Base-by-base conservation (phyloP, 1,140 invertebrate genomes). In the Lasaia peninsularis region DNA sequence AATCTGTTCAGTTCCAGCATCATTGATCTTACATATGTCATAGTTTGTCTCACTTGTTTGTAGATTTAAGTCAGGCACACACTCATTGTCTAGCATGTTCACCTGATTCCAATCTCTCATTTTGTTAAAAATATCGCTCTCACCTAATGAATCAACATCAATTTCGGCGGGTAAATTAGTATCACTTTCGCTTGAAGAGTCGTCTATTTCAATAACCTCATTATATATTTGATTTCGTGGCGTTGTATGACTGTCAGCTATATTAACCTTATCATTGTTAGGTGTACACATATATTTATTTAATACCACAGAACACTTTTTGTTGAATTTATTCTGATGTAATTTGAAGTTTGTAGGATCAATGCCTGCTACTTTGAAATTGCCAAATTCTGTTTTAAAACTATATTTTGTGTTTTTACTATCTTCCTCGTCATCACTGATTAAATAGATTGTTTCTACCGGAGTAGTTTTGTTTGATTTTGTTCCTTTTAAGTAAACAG, bases 371-470 rank as follows among this genome's bases (percentile, higher is more conserved):
- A 75, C 53, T 18, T 64, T 68, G 55, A 61, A 84, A 16, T 63
- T 60, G 16, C 79, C 81, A 63, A 73, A 84, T 66, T 88, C 71
- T 32, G 80, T 85, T 54, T 65, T 64, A 50, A 77, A 73, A 16
- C 40, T 55, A 34, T 32, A 28, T 40, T 24, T 21, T 35, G 49
- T 56, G 35, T 75, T 69, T 35, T 78, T 28, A 44, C 40, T 55
- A 33, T 75, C 68, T 49, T 79, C 69, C 54, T 88, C 86, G 34
- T 85, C 83, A 24, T 88, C 86, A 63, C 80, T 86, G 20, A 85
- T 65, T 53, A 88, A 74, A 61, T 80, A 67, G 40, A 88, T 74
- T 14, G 76, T 80, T 58, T 86, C 85, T 50, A 52, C 80, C 33
- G 58, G 14, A 68, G 51, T 8, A 11, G 20, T 51, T 12, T 4